Evolutionary conservation across 2,888 invertebrate species (phyloP).

Genomic region (Orthosia gracilis): DNA sequence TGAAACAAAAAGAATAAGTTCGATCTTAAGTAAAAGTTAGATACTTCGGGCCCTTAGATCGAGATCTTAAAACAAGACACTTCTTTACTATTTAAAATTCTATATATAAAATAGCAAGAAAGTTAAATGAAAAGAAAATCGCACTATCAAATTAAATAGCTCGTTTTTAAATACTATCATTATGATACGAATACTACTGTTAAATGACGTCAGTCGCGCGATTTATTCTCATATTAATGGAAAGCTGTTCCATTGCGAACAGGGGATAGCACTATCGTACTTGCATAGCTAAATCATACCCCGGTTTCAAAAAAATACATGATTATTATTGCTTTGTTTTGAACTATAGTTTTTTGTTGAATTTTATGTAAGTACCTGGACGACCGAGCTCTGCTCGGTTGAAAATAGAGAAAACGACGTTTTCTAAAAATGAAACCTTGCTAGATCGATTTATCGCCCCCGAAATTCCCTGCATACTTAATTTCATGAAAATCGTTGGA

Average conservation of each 20-base stretch:
- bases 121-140: slow-evolving; percentile 11
- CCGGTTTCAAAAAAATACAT: not conserved
- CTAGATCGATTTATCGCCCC: too few species aligned
- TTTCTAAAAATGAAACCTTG: too few species aligned
- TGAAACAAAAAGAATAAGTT: slow-evolving; percentile 1
- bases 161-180: slow-evolving; percentile 22
- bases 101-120: slow-evolving; percentile 21
- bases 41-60: slow-evolving; percentile 32
- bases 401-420: too few species aligned
- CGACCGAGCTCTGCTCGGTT: too few species aligned
- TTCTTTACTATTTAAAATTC: slow-evolving; percentile 2
- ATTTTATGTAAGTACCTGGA: slow-evolving; percentile 11
- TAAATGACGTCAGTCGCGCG: slow-evolving; percentile 25
- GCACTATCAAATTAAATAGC: slow-evolving; percentile 46
- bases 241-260: not conserved
- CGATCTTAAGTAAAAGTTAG: not conserved
- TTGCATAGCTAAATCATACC: not conserved
- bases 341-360: slow-evolving; percentile 13
- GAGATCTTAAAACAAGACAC: slow-evolving; percentile 16
- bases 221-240: not conserved
- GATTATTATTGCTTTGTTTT: slow-evolving; percentile 12
- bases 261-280: too few species aligned
- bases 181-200: slow-evolving; percentile 33
- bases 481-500: too few species aligned
- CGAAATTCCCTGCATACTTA: too few species aligned